Evolutionary conservation across 2,888 invertebrate species (phyloP).

Genomic region (Allolobophora icterica): DNA sequence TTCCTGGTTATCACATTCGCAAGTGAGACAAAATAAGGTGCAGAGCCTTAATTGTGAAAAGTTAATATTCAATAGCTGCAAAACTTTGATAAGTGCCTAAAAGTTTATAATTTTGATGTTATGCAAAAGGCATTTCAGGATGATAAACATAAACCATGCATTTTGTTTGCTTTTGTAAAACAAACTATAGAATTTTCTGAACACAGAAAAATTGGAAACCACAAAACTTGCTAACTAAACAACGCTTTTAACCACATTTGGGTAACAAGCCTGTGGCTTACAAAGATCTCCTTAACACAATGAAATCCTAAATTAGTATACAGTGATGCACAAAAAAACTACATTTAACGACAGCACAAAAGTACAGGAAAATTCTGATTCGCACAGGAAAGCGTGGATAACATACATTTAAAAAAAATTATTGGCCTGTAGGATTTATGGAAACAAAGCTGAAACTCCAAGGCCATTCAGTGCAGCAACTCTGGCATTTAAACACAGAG

Average conservation of each 20-base stretch:
- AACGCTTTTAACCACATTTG: neutral
- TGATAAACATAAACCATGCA: too few relatives aligned
- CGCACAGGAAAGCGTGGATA: neutral
- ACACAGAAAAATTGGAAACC: neutral
- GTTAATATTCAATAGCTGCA: neutral
- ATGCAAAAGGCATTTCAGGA: neutral
- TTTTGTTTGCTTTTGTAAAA: neutral
- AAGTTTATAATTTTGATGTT: neutral
- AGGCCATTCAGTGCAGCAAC: neutral
- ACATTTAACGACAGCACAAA: neutral
- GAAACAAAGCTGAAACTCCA: neutral
- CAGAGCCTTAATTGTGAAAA: neutral
- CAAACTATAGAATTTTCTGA: neutral
- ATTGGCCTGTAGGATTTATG: neutral
- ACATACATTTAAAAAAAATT: neutral
- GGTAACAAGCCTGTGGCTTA: neutral
- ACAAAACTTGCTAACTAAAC: neutral
- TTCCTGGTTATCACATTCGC: conserved; percentile 2
- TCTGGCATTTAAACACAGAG: neutral
- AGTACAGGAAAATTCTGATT: neutral
- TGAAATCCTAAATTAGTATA: neutral
- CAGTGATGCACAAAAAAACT: too few relatives aligned
- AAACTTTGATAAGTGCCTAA: neutral
- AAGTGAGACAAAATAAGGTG: neutral
- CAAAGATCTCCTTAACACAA: neutral